Evolutionary conservation across 1,140 invertebrate species (phyloP), one percentile per base, ranked within the genome.

Genomic region (Alviniconcha marisindica): DNA sequence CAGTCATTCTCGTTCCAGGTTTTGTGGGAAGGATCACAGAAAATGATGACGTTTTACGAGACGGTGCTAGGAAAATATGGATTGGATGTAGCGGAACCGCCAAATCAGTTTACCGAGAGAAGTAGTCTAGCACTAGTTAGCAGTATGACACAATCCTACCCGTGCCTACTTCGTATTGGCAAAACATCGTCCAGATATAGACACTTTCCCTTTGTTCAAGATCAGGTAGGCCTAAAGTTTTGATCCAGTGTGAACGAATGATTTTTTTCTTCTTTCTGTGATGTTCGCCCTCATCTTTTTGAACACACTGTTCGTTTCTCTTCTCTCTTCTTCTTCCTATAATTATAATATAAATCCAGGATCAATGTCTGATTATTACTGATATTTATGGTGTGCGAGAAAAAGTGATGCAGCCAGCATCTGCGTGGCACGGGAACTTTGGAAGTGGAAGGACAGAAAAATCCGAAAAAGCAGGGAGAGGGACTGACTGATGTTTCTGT

Each of bases 11-110:
- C n/a, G n/a, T n/a, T n/a, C n/a, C n/a, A n/a, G n/a, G n/a, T n/a
- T n/a, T n/a, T n/a, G n/a, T n/a, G n/a, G n/a, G n/a, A n/a, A n/a
- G 36, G 15, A 71, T 36, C 36, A 21, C 36, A 38, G 36, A 71
- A 71, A 71, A 36, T 71, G 63, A 69, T 69, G 63, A 69, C 63
- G 63, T 69, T 69, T 69, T 71, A 71, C 69, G 28, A 33, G 63
- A 66, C 31, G 24, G 28, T 66, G 63, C 63, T 66, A 3, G n/a
- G n/a, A n/a, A n/a, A n/a, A n/a, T n/a, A 48, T 18, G 44, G 18
- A 48, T 5, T 48, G 44, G 7, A 48, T 48, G 7, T 48, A 48
- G 44, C 44, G 36, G 36, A 71, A 71, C 69, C 69, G 69, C 69
- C 69, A 71, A 24, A 71, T 40, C 33, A 21, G 7, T 31, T 48